These are phyloP conservation scores for Semnornis frantzii DNA, from an alignment of 2,113 vertebrate genomes.

Conservation along the genomic window DNA sequence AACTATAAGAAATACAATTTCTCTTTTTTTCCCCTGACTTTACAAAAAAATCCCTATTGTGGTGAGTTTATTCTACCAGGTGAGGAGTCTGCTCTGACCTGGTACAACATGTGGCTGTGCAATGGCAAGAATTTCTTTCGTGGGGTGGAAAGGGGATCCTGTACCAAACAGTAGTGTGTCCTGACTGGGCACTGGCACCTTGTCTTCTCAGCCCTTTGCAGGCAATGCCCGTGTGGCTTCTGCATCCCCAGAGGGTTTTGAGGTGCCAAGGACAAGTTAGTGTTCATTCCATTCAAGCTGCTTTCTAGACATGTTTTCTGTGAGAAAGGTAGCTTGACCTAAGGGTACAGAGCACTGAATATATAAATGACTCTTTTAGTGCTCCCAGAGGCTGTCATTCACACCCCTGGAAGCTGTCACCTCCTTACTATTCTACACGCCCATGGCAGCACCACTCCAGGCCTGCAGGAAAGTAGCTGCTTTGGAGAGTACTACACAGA, in stretches of 20 bases:
- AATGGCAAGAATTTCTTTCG: background rate
- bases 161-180: background rate
- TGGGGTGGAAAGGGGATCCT: background rate
- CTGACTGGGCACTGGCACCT: background rate
- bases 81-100: too few relatives aligned
- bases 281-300: background rate
- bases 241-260: background rate
- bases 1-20: too few relatives aligned
- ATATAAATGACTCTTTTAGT: background rate
- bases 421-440: background rate
- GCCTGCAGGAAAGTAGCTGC: accelerated
- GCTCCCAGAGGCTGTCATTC: background rate
- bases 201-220: background rate
- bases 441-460: background rate
- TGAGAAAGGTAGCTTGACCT: background rate
- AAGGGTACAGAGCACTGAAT: background rate
- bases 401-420: background rate
- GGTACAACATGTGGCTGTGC: background rate
- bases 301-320: background rate
- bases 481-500: background rate
- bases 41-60: too few relatives aligned
- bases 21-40: too few relatives aligned
- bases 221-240: background rate
- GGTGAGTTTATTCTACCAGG: too few relatives aligned
- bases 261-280: background rate